Percentiles rank a stretch among this genome's conserved stretches.
Evolutionary conservation across 2,797 vertebrate genomes (phyloP).

Genomic region (Hybognathus amarus): DNA sequence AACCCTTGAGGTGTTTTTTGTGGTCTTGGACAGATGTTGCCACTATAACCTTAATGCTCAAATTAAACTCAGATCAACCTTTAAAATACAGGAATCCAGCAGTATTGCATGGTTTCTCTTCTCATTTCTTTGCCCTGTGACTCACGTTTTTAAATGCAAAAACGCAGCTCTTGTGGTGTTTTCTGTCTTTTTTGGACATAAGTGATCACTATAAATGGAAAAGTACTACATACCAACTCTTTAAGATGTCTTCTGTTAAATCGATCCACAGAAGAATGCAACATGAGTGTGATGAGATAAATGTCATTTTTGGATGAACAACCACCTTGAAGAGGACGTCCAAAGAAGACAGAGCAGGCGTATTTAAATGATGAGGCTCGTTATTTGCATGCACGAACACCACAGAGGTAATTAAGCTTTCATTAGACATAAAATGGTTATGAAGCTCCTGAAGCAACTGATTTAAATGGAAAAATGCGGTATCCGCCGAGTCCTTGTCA

Average conservation of each 20-base stretch:
- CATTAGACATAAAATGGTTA: conserved; percentile 5
- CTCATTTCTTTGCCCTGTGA: neutral
- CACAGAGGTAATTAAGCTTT: conserved; percentile 23
- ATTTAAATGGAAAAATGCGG: neutral
- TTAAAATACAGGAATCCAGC: neutral
- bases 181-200: neutral
- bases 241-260: neutral
- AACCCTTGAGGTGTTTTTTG: neutral
- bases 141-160: too few species aligned
- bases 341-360: neutral
- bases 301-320: neutral
- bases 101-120: neutral
- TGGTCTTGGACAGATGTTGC: neutral
- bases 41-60: neutral
- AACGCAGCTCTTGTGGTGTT: neutral
- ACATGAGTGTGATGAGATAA: neutral
- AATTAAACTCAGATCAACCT: neutral
- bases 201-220: neutral
- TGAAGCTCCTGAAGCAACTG: conserved; percentile 2
- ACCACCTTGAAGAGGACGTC: neutral
- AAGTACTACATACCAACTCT: neutral
- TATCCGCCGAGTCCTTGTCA: neutral
- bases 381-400: conserved; percentile 23
- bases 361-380: conserved; percentile 1
- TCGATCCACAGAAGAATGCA: neutral